Evolutionary conservation across 2,888 invertebrate genomes (phyloP).

Genomic region (Hydroisotoma schaefferi): DNA sequence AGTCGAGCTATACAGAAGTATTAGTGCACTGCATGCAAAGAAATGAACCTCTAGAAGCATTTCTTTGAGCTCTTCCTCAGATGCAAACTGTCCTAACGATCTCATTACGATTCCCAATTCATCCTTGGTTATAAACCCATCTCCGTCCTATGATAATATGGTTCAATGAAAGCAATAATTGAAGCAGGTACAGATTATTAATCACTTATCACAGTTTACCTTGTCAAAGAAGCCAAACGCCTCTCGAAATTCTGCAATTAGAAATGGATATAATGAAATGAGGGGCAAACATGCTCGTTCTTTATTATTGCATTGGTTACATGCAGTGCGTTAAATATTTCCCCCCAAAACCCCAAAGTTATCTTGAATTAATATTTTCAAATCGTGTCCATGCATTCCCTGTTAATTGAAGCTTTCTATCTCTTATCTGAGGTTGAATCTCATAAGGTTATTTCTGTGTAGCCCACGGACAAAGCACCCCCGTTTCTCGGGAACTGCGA

Average conservation of each 20-base stretch:
- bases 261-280: too few species aligned
- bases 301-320: too few species aligned
- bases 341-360: too few species aligned
- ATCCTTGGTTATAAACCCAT: conserved; percentile 50
- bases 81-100: conserved; percentile 50
- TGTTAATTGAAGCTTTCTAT: too few species aligned
- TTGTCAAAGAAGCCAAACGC: conserved; percentile 51
- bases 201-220: background rate
- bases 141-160: conserved; percentile 49
- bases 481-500: too few species aligned
- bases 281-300: too few species aligned
- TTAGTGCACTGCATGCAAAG: background rate
- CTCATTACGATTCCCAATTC: conserved; percentile 51
- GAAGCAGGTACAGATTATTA: background rate
- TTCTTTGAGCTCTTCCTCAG: conserved; percentile 50
- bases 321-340: too few species aligned
- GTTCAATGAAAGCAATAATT: background rate
- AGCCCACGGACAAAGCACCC: too few species aligned
- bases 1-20: background rate
- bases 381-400: too few species aligned
- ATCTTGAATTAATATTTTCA: too few species aligned
- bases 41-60: conserved; percentile 49
- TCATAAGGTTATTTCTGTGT: too few species aligned
- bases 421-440: too few species aligned
- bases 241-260: conserved; percentile 46